These are phyloP conservation scores for Macropis europaea DNA, from an alignment of 2,888 invertebrate genomes.

Conservation along the genomic window DNA sequence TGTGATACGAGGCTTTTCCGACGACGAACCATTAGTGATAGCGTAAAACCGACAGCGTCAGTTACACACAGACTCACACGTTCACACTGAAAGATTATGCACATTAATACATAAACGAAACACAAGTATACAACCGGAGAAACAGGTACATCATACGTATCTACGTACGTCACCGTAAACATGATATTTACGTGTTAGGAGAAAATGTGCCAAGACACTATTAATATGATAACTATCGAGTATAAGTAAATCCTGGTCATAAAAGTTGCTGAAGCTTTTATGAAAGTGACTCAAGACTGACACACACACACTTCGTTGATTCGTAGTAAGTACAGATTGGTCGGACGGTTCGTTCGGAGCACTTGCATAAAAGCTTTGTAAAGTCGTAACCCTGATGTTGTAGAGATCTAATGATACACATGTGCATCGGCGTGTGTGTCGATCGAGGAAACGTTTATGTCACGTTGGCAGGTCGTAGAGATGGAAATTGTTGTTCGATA, in stretches of 20 bases:
- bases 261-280: conserved; percentile 55
- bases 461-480: neutral
- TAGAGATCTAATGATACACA: conserved; percentile 45
- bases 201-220: conserved; percentile 69
- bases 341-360: conserved; percentile 36
- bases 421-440: neutral
- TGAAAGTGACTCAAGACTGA: conserved; percentile 54
- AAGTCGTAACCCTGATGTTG: conserved; percentile 30
- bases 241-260: conserved; percentile 60
- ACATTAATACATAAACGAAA: conserved; percentile 23
- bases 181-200: conserved; percentile 57
- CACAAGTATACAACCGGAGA: conserved; percentile 4
- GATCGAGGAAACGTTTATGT: neutral
- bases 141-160: conserved; percentile 15
- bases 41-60: conserved; percentile 82
- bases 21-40: conserved; percentile 96
- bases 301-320: conserved; percentile 22
- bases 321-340: conserved; percentile 24
- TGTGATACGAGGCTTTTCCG: conserved; percentile 94
- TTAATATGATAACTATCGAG: conserved; percentile 67
- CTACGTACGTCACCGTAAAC: conserved; percentile 28
- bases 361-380: conserved; percentile 55
- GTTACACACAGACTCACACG: neutral
- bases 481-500: conserved; percentile 17
- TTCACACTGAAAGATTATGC: conserved; percentile 9